Base-by-base conservation (phyloP, 37 sponge, comb jelly and placozoan genomes). In the Beroe ovata region DNA sequence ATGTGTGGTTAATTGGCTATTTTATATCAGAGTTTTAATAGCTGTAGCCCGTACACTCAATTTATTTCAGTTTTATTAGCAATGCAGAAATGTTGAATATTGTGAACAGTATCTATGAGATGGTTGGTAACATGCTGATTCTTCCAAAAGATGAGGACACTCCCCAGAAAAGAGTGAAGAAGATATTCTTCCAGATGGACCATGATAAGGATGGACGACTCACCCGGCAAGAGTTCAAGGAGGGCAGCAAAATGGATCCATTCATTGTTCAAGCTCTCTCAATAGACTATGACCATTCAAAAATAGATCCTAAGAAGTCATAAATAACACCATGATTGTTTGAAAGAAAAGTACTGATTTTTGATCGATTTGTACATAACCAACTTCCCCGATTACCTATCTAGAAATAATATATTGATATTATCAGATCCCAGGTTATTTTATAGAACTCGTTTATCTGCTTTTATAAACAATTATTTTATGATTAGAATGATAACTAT, bases 81-180 rank as follows among this genome's bases (percentile, higher is more conserved):
- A 33, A 32, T 20, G 30, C 38, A 30, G 89, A 88, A 62, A 60
- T 88, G 89, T 34, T 88, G 38, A 60, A 32, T 23, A 60, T 88
- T 60, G 89, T 88, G 89, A 34, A 20, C 0, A 39, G 42, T 60
- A 88, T 88, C 61, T 88, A 88, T 88, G 61, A 60, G 16, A 88
- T 88, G 89, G 89, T 88, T 35, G 89, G 89, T 21, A 88, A 60
- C 36, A 60, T 60, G 89, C 37, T 88, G n/a, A 88, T 60, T 6
- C 61, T 60, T 33, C 42, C 72, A 18, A 90, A 89, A 18, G 90
- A 90, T 19, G 91, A 88, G n/a, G 77, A 93, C 60, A 91, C 93
- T 0, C 93, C 93, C 0, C 91, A 93, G 47, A 92, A 90, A 60
- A 93, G 95, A 60, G 93, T 94, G 11, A 81, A 92, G 61, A 72